phyloP scores from a whole-genome alignment of 2,888 invertebrate species.

The Escarpia spicata region DNA sequence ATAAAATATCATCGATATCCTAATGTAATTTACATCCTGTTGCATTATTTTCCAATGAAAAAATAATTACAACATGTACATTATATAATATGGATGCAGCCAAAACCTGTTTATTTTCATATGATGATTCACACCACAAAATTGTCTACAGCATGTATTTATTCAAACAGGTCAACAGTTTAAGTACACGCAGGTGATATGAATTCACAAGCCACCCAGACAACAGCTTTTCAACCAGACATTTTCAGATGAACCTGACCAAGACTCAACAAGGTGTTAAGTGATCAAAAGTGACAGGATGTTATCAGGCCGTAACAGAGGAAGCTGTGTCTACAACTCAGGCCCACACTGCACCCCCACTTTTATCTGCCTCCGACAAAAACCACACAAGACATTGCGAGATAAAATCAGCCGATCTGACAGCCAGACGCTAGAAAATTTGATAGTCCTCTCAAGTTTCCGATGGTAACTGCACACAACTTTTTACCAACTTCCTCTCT shows the following conservation, averaged over 20 bases:
- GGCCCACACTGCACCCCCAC: background rate
- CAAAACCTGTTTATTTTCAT: no score
- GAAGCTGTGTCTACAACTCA: background rate
- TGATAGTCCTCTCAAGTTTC: constrained; percentile 1
- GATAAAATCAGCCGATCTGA: background rate
- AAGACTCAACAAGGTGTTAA: background rate
- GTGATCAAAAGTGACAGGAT: background rate
- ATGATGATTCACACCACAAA: background rate
- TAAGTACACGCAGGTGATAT: background rate
- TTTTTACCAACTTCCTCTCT: constrained; percentile 13
- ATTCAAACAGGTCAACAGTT: background rate
- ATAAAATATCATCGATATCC: no score
- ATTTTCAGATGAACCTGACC: background rate
- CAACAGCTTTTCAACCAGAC: background rate
- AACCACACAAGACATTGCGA: background rate
- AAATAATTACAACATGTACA: no score
- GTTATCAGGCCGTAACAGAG: background rate
- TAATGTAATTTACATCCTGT: no score
- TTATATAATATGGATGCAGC: no score
- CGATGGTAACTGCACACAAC: background rate
- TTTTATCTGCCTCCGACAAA: constrained; percentile 1
- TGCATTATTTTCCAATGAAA: no score
- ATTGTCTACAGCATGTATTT: background rate
- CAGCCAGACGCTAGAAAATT: background rate
- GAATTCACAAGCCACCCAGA: background rate